These are phyloP conservation scores for Semotilus atromaculatus DNA, from an alignment of 2,797 vertebrate species.

Conservation along the genomic window DNA sequence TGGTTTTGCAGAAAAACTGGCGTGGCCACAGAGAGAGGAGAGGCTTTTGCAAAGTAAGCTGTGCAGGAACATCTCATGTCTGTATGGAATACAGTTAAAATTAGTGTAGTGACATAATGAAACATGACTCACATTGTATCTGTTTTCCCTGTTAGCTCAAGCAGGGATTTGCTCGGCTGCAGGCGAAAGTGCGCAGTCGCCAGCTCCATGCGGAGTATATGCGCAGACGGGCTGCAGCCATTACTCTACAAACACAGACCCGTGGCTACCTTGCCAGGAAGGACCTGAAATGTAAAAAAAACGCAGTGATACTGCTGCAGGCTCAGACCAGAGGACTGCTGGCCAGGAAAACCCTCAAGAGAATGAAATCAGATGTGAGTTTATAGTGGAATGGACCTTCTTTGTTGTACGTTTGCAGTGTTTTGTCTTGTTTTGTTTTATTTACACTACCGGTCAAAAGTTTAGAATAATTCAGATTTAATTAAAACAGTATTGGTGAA, in stretches of 20 bases:
- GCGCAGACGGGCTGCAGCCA: conserved; percentile 62
- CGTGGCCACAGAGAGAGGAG: conserved; percentile 73
- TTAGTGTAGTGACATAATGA: not conserved
- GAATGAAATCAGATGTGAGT: conserved; percentile 72
- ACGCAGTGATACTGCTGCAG: conserved; percentile 81
- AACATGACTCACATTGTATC: not conserved
- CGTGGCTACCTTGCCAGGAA: conserved; percentile 81
- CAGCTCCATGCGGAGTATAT: conserved; percentile 70
- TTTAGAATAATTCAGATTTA: not conserved
- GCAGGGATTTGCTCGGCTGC: conserved; percentile 83
- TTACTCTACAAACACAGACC: conserved; percentile 82
- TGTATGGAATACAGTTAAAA: not conserved
- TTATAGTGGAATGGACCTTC: not conserved
- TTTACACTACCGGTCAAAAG: not conserved
- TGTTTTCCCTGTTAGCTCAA: conserved; percentile 70
- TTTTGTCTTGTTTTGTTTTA: not conserved
- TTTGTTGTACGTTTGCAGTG: not conserved
- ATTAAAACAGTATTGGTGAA: not conserved
- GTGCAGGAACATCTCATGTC: not conserved
- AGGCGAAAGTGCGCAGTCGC: conserved; percentile 77
- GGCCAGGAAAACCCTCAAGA: conserved; percentile 69
- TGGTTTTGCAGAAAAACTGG: conserved; percentile 88
- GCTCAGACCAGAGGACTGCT: conserved; percentile 80
- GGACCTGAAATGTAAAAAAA: conserved; percentile 69
- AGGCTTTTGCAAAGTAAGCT: conserved; percentile 77